Percentiles rank a stretch among this genome's conserved stretches.
Evolutionary conservation across 2,797 vertebrate genomes (phyloP).

Genomic region (Phataginus tetradactyla): DNA sequence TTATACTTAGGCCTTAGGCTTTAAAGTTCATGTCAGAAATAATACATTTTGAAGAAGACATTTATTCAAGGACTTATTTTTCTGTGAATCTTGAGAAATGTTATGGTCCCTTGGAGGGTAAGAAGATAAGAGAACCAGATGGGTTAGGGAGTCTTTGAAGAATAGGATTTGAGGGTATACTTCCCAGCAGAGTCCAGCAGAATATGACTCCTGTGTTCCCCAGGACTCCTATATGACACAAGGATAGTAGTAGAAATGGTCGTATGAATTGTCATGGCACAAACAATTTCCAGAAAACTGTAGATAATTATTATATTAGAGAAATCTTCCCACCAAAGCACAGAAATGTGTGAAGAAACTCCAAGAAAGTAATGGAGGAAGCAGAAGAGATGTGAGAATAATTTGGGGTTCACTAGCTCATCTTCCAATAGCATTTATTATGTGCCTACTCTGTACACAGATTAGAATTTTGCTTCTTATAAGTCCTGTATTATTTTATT

Average conservation of each 20-base stretch:
- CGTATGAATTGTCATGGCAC: not conserved
- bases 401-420: not conserved
- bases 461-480: not conserved
- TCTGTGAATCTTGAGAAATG: not conserved
- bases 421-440: not conserved
- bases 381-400: not conserved
- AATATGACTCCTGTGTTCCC: not conserved
- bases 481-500: not conserved
- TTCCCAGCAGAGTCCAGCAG: not conserved
- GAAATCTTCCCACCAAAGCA: not conserved
- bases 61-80: conserved; percentile 6
- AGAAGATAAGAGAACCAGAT: not conserved
- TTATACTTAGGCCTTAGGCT: not conserved
- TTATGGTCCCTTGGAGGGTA: not conserved
- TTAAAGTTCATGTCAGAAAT: conserved; percentile 9
- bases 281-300: not conserved
- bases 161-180: not conserved
- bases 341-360: not conserved
- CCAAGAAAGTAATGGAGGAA: not conserved
- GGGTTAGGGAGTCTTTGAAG: not conserved
- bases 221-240: no score
- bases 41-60: not conserved
- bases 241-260: not conserved
- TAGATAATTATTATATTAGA: not conserved
- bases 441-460: not conserved